Evolutionary conservation across 2,113 vertebrate genomes (phyloP).

Genomic region (Phalacrocorax pelagicus): DNA sequence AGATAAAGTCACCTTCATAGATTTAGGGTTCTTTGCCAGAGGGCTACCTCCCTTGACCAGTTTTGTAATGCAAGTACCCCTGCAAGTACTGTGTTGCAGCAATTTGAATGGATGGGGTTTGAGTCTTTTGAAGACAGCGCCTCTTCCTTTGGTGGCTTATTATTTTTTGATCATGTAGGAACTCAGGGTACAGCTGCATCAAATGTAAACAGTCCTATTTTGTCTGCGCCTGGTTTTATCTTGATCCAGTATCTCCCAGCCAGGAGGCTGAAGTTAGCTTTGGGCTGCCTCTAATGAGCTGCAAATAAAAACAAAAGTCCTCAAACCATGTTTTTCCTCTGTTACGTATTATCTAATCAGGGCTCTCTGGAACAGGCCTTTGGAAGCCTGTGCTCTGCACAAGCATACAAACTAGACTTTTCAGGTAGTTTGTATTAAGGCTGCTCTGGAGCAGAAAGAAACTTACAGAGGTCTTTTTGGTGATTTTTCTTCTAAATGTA

Average conservation of each 20-base stretch:
- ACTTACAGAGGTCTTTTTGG: neutral
- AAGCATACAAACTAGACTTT: neutral
- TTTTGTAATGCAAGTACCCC: neutral
- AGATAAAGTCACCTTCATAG: neutral
- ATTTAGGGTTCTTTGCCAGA: neutral
- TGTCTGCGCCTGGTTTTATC: constrained; percentile 29
- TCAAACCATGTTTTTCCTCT: neutral
- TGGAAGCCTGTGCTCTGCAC: neutral
- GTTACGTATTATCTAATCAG: constrained; percentile 30
- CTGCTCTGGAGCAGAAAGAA: neutral
- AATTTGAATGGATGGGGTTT: neutral
- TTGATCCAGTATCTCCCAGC: neutral
- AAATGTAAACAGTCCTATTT: constrained; percentile 15
- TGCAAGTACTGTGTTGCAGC: neutral
- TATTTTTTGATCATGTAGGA: neutral
- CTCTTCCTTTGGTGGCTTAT: neutral
- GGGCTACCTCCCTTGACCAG: neutral
- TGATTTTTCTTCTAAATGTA: neutral
- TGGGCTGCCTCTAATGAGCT: constrained; percentile 25
- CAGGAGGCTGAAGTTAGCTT: constrained; percentile 27
- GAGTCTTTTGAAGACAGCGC: neutral
- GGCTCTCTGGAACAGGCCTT: neutral
- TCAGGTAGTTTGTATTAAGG: neutral
- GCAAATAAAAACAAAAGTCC: constrained; percentile 51
- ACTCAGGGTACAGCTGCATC: neutral